phyloP scores from a whole-genome alignment of 2,797 vertebrate genomes.

The Micromesistius poutassou region DNA sequence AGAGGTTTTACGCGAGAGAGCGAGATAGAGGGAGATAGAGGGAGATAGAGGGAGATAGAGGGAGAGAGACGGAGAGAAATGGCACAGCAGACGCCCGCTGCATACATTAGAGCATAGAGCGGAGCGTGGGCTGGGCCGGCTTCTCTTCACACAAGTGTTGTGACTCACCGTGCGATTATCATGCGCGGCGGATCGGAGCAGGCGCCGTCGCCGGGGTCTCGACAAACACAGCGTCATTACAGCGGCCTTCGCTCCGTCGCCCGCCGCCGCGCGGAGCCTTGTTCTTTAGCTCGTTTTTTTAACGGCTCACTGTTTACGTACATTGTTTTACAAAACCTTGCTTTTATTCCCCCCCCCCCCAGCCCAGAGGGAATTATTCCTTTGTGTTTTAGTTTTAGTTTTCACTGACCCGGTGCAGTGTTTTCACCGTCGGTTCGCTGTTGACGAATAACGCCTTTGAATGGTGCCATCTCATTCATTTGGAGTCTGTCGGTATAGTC shows the following conservation, averaged over 20 bases:
- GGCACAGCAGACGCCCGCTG: conserved; percentile 69
- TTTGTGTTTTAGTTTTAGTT: background rate
- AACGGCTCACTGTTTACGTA: background rate
- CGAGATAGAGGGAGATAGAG: background rate
- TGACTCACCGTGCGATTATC: conserved; percentile 66
- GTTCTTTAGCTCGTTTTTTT: background rate
- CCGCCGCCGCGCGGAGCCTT: background rate
- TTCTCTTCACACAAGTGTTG: conserved; percentile 59
- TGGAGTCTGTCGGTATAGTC: background rate
- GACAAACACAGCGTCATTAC: conserved; percentile 52
- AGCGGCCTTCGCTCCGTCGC: background rate
- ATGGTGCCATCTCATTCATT: background rate
- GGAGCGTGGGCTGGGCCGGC: conserved; percentile 62
- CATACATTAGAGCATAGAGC: conserved; percentile 69
- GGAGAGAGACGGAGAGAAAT: conserved; percentile 62
- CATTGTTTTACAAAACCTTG: background rate
- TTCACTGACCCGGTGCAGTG: background rate
- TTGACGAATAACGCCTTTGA: background rate
- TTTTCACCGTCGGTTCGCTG: background rate
- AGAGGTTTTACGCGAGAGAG: conserved; percentile 49
- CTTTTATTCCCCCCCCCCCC: background rate
- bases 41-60: background rate
- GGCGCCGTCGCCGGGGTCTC: conserved; percentile 45
- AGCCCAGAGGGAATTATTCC: background rate
- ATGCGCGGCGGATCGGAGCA: conserved; percentile 65